Base-by-base conservation (phyloP, 2,888 invertebrate species). In the Lasius fuliginosus region DNA sequence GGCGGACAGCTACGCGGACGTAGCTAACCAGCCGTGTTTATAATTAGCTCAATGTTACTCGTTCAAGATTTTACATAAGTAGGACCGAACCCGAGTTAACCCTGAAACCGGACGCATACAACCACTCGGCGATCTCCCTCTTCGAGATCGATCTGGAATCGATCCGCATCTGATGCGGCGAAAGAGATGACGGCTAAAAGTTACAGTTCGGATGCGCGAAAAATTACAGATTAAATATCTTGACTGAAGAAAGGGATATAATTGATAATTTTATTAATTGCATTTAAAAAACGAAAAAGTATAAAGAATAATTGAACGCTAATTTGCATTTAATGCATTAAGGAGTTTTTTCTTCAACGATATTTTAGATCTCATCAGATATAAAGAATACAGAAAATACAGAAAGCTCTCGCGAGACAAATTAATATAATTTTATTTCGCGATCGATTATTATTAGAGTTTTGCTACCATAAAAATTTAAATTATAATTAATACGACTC, bases 11-110 rank as follows among this genome's bases (percentile, higher is more conserved):
- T 73, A 69, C 56, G 67, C 53, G 71, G 46, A 60, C 69, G 71
- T 36, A 83, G 49, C 87, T 60, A 84, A 85, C 88, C 84, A 60
- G 86, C 77, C 86, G 88, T 79, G 88, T 92, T 92, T 92, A 92
- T 91, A 91, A 88, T 90, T 88, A 86, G 88, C 85, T 69, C 89
- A 87, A 92, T 92, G 90, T 89, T 92, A 91, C 88, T 90, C 89
- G 90, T 88, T 85, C 88, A 83, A 85, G 85, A 88, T 89, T 90
- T 90, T 90, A 90, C 90, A 90, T 90, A 90, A 90, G 90, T 87
- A 84, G 79, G 83, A 85, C 85, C 87, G 86, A 88, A 23, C 87
- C 82, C 84, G 75, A 46, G 88, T 89, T 91, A 90, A 90, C 88
- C 88, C 86, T 89, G 89, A 89, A 88, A 23, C 64, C 40, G 42